These are phyloP conservation scores for Thermophis baileyi DNA, from an alignment of 2,113 vertebrate genomes.

Conservation along the genomic window DNA sequence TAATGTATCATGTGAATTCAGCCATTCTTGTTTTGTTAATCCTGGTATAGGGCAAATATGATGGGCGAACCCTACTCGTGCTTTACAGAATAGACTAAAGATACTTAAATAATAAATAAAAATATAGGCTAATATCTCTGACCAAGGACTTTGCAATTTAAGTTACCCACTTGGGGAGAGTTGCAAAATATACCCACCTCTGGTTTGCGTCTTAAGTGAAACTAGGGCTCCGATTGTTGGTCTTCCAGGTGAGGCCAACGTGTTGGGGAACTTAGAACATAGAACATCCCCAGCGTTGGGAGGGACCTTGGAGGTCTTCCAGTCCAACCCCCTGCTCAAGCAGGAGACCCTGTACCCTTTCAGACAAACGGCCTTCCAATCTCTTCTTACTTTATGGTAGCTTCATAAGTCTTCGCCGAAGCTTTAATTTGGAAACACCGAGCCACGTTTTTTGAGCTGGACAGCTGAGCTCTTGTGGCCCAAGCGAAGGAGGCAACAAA, in stretches of 20 bases:
- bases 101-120: neutral
- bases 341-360: neutral
- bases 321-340: neutral
- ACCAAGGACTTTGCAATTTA: neutral
- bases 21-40: neutral
- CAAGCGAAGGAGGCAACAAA: constrained; percentile 4
- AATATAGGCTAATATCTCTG: neutral
- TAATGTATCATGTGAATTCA: neutral
- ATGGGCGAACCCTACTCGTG: neutral
- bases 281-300: neutral
- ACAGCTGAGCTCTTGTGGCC: neutral
- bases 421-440: neutral
- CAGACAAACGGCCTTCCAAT: neutral
- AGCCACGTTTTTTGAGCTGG: accelerated
- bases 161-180: neutral
- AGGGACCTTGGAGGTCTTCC: neutral
- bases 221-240: neutral
- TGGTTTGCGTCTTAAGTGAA: neutral
- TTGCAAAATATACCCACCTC: neutral
- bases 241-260: neutral
- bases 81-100: neutral
- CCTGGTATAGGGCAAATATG: neutral
- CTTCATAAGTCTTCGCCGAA: no score
- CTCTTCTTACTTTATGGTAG: neutral
- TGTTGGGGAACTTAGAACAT: neutral